Evolutionary conservation across 2,888 invertebrate species (phyloP).

Genomic region (Cataglyphis rosenhaueri): DNA sequence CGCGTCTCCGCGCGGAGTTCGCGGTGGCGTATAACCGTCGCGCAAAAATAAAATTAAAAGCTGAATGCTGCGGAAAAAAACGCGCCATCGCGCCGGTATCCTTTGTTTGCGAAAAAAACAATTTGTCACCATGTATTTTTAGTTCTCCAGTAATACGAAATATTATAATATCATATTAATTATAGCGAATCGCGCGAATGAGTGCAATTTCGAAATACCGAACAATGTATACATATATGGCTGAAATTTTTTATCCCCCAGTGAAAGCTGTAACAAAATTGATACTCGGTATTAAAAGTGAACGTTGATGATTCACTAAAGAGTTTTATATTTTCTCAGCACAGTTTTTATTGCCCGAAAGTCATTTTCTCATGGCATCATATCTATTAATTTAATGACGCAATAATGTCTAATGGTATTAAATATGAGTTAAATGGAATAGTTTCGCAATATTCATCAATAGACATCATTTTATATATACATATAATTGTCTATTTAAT

Average conservation of each 20-base stretch:
- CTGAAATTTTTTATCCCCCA: neutral
- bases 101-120: constrained; percentile 35
- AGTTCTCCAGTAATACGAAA: neutral
- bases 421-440: neutral
- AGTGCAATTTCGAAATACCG: neutral
- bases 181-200: no score
- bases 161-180: constrained; percentile 23
- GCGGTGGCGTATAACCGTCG: constrained; percentile 40
- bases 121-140: constrained; percentile 1
- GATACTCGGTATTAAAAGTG: neutral
- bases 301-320: constrained; percentile 2
- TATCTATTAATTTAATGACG: constrained; percentile 28
- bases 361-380: constrained; percentile 8
- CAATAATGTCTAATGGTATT: constrained; percentile 18
- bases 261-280: neutral
- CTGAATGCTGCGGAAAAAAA: constrained; percentile 53
- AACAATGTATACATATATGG: no score
- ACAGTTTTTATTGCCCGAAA: constrained; percentile 25
- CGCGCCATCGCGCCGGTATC: constrained; percentile 16
- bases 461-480: constrained; percentile 25
- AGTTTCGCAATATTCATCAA: constrained; percentile 2
- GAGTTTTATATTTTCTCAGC: constrained; percentile 16
- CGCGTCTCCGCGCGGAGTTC: constrained; percentile 44
- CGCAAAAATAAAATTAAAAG: constrained; percentile 59
- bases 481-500: neutral